Evolutionary conservation across 1,140 invertebrate genomes (phyloP), one percentile per base, ranked within the genome.

Genomic region (Philotrypesis tridentata): DNA sequence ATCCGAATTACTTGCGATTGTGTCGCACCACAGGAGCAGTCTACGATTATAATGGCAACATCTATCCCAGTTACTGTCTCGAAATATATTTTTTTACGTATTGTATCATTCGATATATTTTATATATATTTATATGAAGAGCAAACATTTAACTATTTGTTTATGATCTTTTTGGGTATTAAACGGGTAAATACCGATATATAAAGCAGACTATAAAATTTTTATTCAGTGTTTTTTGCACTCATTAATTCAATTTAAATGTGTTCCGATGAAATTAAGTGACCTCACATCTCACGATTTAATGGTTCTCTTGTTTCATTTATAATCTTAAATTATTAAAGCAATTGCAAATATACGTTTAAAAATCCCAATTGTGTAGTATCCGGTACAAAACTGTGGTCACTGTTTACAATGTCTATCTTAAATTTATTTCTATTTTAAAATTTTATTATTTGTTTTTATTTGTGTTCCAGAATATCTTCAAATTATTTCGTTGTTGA

Each of bases 221-320:
- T 23, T 25, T 7, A 61, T 25, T 61, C 9, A 25, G 23, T 61
- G 11, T 61, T 61, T 61, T 23, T 23, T 6, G 60, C 21, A 61
- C 23, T 23, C 21, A 61, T 61, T 23, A 4, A 8, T 9, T 61
- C 23, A 23, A 23, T 61, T 61, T 12, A 29, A 65, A 29, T 40
- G n/a, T 55, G 17, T 55, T 55, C 17, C 17, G n/a, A 55, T 55
- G 17, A 55, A 14, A 55, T 79, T 17, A 48, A 67, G 61, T 80
- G 60, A 80, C 33, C 71, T 80, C 60, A 67, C 71, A 80, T 55
- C 25, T 48, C 43, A 80, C 61, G 79, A 80, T 80, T 65, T 65
- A 80, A 80, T 80, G 70, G 70, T 73, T 73, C 71, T 75, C 33
- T 68, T 71, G 37, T 81, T 81, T 63, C 21, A 40, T 74, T 33